Percentiles rank a stretch among this genome's conserved stretches.
These are phyloP conservation scores for Sebastes umbrosus DNA, from an alignment of 2,797 vertebrate species.

Conservation along the genomic window DNA sequence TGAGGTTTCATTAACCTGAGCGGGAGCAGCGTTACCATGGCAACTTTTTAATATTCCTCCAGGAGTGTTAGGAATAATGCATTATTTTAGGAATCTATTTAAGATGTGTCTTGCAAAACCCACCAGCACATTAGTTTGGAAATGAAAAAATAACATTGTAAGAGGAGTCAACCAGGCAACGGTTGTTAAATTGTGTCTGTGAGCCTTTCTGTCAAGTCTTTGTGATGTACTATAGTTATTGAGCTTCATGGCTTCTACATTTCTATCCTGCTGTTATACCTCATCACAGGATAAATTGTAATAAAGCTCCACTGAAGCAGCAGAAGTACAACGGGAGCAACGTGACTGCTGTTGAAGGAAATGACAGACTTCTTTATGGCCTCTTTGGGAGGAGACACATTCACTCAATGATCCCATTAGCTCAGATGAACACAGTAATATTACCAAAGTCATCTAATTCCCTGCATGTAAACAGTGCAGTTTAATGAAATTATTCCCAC, in stretches of 20 bases:
- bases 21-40: not conserved
- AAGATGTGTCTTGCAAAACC: not conserved
- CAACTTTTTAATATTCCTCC: constrained; percentile 1
- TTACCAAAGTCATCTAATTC: constrained; percentile 19
- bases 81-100: not conserved
- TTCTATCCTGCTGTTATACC: not conserved
- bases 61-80: not conserved
- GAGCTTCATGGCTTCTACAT: not conserved
- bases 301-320: not conserved
- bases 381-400: constrained; percentile 31
- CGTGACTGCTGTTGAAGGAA: constrained; percentile 29
- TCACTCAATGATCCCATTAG: constrained; percentile 43
- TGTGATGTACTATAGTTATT: not conserved
- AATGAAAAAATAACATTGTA: not conserved
- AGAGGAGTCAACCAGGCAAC: not conserved
- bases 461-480: constrained; percentile 1
- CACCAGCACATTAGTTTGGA: not conserved
- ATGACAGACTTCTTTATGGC: constrained; percentile 18
- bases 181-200: not conserved
- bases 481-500: constrained; percentile 32
- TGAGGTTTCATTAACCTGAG: constrained; percentile 14
- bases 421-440: constrained; percentile 14
- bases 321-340: not conserved
- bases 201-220: not conserved
- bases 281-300: not conserved